Percentiles rank a stretch among this genome's conserved stretches.
phyloP scores from a whole-genome alignment of 2,888 invertebrate genomes.

The Scaptodrosophila latifasciaeformis region DNA sequence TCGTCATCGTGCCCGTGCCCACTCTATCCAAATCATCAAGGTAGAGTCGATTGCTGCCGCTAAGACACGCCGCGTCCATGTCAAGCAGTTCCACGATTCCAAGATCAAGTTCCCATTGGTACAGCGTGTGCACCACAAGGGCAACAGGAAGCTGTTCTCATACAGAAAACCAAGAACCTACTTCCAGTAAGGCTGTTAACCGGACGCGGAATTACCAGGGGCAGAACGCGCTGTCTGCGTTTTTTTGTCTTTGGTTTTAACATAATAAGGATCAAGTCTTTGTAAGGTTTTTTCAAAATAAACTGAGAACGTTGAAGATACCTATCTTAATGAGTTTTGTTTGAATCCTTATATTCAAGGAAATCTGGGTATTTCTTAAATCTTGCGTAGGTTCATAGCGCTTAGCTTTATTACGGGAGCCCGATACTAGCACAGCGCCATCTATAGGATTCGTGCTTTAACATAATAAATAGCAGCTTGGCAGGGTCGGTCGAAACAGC shows the following conservation, averaged over 20 bases:
- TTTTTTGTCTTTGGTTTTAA: slow-evolving; percentile 30
- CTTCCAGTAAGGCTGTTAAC: slow-evolving; percentile 70
- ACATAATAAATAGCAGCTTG: too few species aligned
- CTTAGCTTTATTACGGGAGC: too few species aligned
- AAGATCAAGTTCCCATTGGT: slow-evolving; percentile 98
- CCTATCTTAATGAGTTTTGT: too few species aligned
- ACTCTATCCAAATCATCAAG: slow-evolving; percentile 98
- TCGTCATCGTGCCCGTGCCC: slow-evolving; percentile 97
- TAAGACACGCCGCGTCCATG: slow-evolving; percentile 93
- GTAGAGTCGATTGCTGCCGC: slow-evolving; percentile 92
- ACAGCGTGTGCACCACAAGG: slow-evolving; percentile 89
- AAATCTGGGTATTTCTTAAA: too few species aligned
- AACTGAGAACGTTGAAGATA: slow-evolving; percentile 58
- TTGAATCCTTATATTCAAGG: too few species aligned
- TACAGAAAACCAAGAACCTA: slow-evolving; percentile 75
- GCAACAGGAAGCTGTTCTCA: slow-evolving; percentile 88
- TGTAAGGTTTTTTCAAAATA: slow-evolving; percentile 61
- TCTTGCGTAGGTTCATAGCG: too few species aligned
- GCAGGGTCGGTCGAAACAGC: too few species aligned
- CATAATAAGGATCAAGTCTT: slow-evolving; percentile 41
- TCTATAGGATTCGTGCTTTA: too few species aligned
- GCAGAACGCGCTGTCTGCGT: slow-evolving; percentile 35
- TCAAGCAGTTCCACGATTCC: slow-evolving; percentile 99
- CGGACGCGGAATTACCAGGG: slow-evolving; percentile 16
- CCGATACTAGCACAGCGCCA: too few species aligned